Conservation (phyloP, 1,140 invertebrate genomes). For the Condylostylus longicornis region DNA sequence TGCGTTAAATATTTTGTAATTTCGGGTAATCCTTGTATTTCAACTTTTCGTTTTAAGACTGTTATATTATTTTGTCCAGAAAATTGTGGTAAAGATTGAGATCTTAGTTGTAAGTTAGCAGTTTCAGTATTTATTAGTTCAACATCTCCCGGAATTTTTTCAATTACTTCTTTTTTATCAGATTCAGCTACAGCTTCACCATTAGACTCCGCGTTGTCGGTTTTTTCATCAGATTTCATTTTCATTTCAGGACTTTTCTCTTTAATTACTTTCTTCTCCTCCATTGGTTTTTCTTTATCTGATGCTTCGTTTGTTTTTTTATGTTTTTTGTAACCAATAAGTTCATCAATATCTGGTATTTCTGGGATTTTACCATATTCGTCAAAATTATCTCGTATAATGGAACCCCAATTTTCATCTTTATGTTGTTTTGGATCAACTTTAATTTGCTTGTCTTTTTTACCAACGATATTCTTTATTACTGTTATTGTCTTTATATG, state of each 20-base stretch:
- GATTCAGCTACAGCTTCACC: conserved; percentile 6
- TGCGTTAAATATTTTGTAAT: conserved; percentile 26
- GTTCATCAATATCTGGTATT: conserved; percentile 28
- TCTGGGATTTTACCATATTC: conserved; percentile 23
- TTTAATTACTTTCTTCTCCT: not conserved
- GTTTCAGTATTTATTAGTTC: conserved; percentile 16
- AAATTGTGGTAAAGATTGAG: conserved; percentile 3
- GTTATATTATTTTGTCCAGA: conserved; percentile 18
- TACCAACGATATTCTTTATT: conserved; percentile 21
- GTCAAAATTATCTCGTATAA: conserved; percentile 28
- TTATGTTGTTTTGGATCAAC: conserved; percentile 24
- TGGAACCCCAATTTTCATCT: conserved; percentile 23
- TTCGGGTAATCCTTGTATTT: conserved; percentile 16
- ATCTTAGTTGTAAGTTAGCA: conserved; percentile 2
- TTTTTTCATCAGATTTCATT: conserved; percentile 4
- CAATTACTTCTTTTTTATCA: conserved; percentile 16
- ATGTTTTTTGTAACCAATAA: conserved; percentile 26
- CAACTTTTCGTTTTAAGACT: conserved; percentile 11
- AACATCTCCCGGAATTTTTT: conserved; percentile 28
- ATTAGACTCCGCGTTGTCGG: not conserved
- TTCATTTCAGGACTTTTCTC: conserved; percentile 3
- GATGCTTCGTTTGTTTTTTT: conserved; percentile 11
- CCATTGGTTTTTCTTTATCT: not conserved
- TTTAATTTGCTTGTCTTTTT: conserved; percentile 12
- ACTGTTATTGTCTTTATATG: conserved; percentile 30